phyloP scores from a whole-genome alignment of 2,888 invertebrate genomes.

The Germaria angustata region DNA sequence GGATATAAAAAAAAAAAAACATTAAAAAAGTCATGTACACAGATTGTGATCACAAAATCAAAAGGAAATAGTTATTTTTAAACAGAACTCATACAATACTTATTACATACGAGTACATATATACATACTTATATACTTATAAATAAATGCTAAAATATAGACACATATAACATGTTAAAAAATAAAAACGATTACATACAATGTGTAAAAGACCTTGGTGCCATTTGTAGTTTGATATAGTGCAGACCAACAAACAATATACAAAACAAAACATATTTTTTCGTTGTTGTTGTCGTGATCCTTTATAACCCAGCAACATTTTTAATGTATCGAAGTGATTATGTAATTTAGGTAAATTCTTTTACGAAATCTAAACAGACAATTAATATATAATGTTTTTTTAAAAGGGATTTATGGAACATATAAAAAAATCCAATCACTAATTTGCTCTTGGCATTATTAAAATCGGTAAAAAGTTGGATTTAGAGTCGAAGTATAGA shows the following conservation, averaged over 20 bases:
- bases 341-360: too few relatives aligned
- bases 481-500: too few relatives aligned
- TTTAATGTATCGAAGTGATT: too few relatives aligned
- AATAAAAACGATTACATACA: conserved; percentile 9
- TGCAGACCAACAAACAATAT: conserved; percentile 68
- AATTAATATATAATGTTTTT: too few relatives aligned
- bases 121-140: not conserved
- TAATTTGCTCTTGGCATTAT: too few relatives aligned
- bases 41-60: conserved; percentile 18
- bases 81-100: not conserved
- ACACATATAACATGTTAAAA: not conserved
- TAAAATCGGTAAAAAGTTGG: too few relatives aligned
- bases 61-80: conserved; percentile 21
- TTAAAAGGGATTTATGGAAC: too few relatives aligned
- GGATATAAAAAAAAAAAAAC: not conserved
- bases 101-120: not conserved
- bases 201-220: conserved; percentile 28
- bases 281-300: not conserved
- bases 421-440: too few relatives aligned
- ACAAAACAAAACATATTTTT: conserved; percentile 61
- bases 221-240: conserved; percentile 53
- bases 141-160: not conserved
- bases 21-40: too few relatives aligned
- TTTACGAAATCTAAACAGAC: too few relatives aligned
- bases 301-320: conserved; percentile 37